These are phyloP conservation scores for Eristalis intricaria DNA, from an alignment of 2,888 invertebrate genomes.

Conservation along the genomic window DNA sequence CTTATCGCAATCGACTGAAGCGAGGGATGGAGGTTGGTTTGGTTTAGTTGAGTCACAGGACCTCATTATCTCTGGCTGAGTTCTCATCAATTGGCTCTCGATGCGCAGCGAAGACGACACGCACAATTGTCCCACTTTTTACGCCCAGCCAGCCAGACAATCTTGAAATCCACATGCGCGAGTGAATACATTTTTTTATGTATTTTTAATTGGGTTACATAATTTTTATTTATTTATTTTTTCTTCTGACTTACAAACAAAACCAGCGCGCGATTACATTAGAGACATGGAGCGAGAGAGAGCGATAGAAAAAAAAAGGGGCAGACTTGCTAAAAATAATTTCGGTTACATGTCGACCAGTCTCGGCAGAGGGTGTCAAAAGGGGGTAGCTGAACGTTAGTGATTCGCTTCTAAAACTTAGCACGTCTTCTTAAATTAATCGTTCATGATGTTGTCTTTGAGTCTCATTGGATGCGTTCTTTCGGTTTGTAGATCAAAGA, in stretches of 20 bases:
- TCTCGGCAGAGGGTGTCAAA: slow-evolving; percentile 4
- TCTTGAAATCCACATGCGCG: neutral
- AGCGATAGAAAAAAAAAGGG: slow-evolving; percentile 6
- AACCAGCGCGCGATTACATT: neutral
- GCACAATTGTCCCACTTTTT: slow-evolving; percentile 19
- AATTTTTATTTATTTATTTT: neutral
- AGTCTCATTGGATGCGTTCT: neutral
- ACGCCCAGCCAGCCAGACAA: slow-evolving; percentile 9
- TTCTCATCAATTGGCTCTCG: neutral
- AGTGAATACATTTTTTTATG: neutral
- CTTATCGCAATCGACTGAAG: neutral
- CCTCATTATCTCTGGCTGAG: slow-evolving; percentile 23
- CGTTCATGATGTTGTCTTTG: slow-evolving; percentile 1
- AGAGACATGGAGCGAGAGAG: neutral
- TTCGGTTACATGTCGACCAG: neutral
- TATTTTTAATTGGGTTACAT: slow-evolving; percentile 33
- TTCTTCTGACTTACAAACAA: neutral
- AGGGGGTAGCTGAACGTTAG: neutral
- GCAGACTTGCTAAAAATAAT: slow-evolving; percentile 21
- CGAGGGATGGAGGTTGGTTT: neutral
- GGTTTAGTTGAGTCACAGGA: slow-evolving; percentile 41
- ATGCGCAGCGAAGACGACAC: slow-evolving; percentile 21
- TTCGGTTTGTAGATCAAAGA: neutral
- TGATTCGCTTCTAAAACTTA: slow-evolving; percentile 12
- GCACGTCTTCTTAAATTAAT: slow-evolving; percentile 20